These are phyloP conservation scores for Dolichoris vasculosae DNA, from an alignment of 1,140 invertebrate genomes.

Conservation along the genomic window DNA sequence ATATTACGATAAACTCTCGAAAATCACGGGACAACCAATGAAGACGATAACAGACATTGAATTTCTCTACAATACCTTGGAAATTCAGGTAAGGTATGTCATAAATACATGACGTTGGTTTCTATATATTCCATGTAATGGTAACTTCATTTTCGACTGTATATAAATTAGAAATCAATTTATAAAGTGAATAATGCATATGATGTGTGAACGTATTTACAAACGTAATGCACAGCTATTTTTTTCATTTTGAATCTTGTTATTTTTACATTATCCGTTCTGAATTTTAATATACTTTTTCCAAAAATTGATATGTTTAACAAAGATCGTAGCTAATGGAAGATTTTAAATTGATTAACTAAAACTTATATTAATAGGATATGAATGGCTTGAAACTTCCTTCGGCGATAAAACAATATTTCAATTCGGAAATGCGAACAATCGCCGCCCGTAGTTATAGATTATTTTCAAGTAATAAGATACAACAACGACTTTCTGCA, in stretches of 20 bases:
- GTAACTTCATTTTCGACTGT: not conserved
- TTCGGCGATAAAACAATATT: conserved; percentile 82
- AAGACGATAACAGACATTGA: conserved; percentile 81
- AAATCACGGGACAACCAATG: conserved; percentile 81
- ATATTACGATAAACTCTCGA: conserved; percentile 79
- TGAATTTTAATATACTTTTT: too few species aligned
- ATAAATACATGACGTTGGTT: not conserved
- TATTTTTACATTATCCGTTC: too few species aligned
- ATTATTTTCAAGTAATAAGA: conserved; percentile 81
- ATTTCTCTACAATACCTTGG: conserved; percentile 83
- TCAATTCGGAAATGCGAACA: conserved; percentile 80
- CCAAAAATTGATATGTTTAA: not conserved
- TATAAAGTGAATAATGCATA: too few species aligned
- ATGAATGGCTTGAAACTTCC: conserved; percentile 80
- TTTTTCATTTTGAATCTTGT: too few species aligned
- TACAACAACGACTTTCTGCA: conserved; percentile 83
- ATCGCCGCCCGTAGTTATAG: conserved; percentile 82
- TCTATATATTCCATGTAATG: not conserved
- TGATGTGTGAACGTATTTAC: too few species aligned
- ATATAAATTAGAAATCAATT: too few species aligned
- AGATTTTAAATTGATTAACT: too few species aligned
- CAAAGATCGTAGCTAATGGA: too few species aligned
- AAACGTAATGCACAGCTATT: too few species aligned
- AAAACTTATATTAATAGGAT: conserved; percentile 26
- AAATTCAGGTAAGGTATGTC: conserved; percentile 77